Percentiles rank a stretch among this genome's conserved stretches.
Evolutionary conservation across 2,113 vertebrate species (phyloP).

Genomic region (Macrotus californicus): DNA sequence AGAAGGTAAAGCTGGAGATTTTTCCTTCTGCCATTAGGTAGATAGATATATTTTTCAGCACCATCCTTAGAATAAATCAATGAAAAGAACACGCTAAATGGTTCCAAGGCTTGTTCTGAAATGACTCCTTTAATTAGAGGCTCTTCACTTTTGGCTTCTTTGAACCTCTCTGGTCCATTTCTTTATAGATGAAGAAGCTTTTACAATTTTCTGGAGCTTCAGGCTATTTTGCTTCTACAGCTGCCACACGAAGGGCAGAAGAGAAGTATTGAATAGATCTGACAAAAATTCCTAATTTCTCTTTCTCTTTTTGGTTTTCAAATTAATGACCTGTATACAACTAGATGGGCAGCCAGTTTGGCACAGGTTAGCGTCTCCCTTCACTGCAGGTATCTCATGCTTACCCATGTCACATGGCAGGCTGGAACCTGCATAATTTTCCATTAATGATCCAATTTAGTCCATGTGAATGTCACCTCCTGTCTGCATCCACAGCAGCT

Average conservation of each 20-base stretch:
- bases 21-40: neutral
- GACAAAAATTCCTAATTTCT: neutral
- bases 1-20: neutral
- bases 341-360: neutral
- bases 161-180: neutral
- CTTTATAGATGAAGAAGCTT: neutral
- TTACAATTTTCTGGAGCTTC: slow-evolving; percentile 3
- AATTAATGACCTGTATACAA: neutral
- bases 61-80: slow-evolving; percentile 2
- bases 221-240: neutral
- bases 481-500: neutral
- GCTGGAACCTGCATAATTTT: neutral
- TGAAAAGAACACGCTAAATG: slow-evolving; percentile 3
- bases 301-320: neutral
- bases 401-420: neutral
- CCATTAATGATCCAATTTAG: neutral
- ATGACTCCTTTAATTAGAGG: neutral
- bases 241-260: neutral
- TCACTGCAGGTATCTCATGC: accelerated
- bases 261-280: neutral
- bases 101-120: neutral
- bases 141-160: neutral
- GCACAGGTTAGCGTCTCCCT: neutral
- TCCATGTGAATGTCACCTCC: slow-evolving; percentile 6
- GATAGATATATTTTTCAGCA: neutral